A percentile compares a stretch with the other conserved stretches of the same genome.
Conservation (phyloP, 2,797 vertebrate species). For the Hybognathus amarus region DNA sequence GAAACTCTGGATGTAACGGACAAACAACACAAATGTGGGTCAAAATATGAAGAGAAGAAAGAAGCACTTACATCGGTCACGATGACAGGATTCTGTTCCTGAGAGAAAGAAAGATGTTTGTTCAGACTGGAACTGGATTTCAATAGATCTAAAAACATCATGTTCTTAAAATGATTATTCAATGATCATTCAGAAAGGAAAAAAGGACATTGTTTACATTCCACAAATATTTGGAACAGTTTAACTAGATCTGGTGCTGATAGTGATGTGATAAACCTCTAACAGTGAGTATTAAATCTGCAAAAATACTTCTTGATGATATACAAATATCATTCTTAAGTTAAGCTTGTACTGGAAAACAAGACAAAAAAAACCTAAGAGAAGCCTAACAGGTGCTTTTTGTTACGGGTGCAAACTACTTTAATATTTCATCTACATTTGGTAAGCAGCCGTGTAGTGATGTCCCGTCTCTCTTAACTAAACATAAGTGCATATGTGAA, state of each 20-base stretch:
- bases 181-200: not conserved
- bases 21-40: not conserved
- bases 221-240: not conserved
- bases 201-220: not conserved
- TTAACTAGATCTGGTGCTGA: not conserved
- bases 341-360: not conserved
- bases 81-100: not conserved
- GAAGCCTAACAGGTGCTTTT: not conserved
- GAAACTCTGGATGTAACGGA: not conserved
- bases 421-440: too few relatives aligned
- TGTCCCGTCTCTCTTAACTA: not conserved
- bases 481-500: not conserved
- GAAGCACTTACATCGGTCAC: not conserved
- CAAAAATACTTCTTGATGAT: too few relatives aligned
- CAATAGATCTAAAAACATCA: not conserved
- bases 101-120: not conserved
- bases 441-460: not conserved
- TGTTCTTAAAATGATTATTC: not conserved
- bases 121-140: not conserved
- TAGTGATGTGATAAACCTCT: not conserved
- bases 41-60: not conserved
- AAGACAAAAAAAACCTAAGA: too few relatives aligned
- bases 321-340: not conserved
- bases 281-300: not conserved
- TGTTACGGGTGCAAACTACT: too few relatives aligned